These are phyloP conservation scores for Piliocolobus tephrosceles DNA, from an alignment of 2,113 vertebrate genomes.

Conservation along the genomic window DNA sequence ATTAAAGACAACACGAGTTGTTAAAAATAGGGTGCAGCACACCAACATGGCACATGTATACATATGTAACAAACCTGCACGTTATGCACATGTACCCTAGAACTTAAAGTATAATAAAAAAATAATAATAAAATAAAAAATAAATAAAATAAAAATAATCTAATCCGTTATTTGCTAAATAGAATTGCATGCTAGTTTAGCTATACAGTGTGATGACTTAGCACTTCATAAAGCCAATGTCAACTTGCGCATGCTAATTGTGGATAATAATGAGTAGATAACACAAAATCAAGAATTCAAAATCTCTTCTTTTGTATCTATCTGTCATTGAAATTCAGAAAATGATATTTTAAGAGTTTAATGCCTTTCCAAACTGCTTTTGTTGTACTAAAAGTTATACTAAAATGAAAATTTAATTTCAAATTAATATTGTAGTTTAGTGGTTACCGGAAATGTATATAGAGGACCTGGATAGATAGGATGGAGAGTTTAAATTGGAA, in stretches of 20 bases:
- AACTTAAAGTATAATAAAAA: too few species aligned
- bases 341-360: neutral
- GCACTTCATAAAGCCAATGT: neutral
- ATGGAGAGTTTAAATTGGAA: neutral
- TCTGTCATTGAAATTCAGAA: neutral
- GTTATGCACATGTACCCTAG: too few species aligned
- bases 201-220: neutral
- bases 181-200: neutral
- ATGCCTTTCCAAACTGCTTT: neutral
- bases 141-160: constrained; percentile 22
- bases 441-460: neutral
- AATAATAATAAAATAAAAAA: too few species aligned
- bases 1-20: neutral
- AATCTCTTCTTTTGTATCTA: neutral
- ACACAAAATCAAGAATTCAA: neutral
- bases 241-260: neutral
- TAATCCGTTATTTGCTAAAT: neutral
- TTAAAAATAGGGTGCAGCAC: too few species aligned
- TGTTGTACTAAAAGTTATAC: neutral
- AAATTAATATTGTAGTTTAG: neutral
- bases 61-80: too few species aligned
- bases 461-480: neutral
- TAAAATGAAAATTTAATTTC: neutral
- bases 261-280: neutral
- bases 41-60: too few species aligned